Base-by-base conservation (phyloP, 2,888 invertebrate genomes). In the Heliconius erato region DNA sequence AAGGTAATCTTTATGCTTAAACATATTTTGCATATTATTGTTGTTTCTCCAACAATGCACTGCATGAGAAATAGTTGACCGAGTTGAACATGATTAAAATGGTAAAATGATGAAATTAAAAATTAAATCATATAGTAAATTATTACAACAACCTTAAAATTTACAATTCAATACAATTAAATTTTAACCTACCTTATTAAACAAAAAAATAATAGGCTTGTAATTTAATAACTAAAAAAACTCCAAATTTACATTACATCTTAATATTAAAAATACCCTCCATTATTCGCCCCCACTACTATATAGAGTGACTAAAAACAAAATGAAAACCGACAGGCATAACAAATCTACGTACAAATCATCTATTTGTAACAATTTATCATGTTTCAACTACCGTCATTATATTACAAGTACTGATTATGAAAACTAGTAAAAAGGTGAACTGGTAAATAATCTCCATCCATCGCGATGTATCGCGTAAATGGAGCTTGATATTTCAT, bases 401-500 rank as follows among this genome's bases (percentile, higher is more conserved):
- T 59, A 82, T 40, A 69, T 76, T 79, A 80, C 54, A 77, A 79
- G 84, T 72, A 68, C 28, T 28, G 28, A 77, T 84, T 84, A 59
- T 74, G 79, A 79, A 83, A 84, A 69, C 72, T 88, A 90, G 68
- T 76, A 92, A 92, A 93, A 94, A 94, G 91, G 92, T 91, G 90
- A 94, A 92, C 93, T 84, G 89, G 91, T 92, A 88, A 82, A 87
- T 88, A 88, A 87, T 93, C 88, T 87, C 84, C 28, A 84, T 88
- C 90, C 91, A 90, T 92, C 93, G 92, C 92, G 92, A 90, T 91
- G 90, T 89, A 87, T 81, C 84, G 76, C 88, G 89, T 91, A 93
- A 93, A 94, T 94, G 92, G 93, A 93, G 92, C 92, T 88, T 91
- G 91, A 90, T 92, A 91, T 93, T 92, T 90, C 90, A 88, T 89